phyloP scores from a whole-genome alignment of 1,140 invertebrate species.

The Helicoverpa armigera region DNA sequence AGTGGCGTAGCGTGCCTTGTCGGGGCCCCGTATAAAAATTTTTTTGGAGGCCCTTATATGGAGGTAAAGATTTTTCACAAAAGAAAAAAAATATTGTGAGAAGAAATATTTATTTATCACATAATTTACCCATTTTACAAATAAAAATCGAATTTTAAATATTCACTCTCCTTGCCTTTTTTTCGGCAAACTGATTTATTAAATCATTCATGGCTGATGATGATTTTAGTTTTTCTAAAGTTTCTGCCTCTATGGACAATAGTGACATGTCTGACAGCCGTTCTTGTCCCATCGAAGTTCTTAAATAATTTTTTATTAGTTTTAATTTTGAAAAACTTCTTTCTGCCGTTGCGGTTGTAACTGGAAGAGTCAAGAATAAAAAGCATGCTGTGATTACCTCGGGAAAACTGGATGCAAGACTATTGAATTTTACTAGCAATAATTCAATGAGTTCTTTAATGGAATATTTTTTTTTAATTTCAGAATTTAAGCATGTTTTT shows the following conservation, averaged over 20 bases:
- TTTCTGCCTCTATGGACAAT: slow-evolving; percentile 60
- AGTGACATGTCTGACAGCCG: slow-evolving; percentile 51
- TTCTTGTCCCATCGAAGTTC: slow-evolving; percentile 59
- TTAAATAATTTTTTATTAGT: slow-evolving; percentile 65
- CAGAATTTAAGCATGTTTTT: slow-evolving; percentile 53
- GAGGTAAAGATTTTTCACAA: no score
- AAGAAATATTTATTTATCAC: no score
- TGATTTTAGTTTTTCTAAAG: slow-evolving; percentile 60
- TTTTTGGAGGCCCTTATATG: no score
- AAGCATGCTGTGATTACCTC: slow-evolving; percentile 67
- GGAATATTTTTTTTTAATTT: slow-evolving; percentile 57
- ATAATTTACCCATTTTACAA: no score
- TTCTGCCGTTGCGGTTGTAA: slow-evolving; percentile 59
- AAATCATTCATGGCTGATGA: slow-evolving; percentile 61
- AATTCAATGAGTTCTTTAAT: slow-evolving; percentile 61
- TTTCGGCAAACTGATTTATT: slow-evolving; percentile 39
- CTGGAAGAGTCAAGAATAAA: slow-evolving; percentile 69
- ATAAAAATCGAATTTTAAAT: no score
- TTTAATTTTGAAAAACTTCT: slow-evolving; percentile 22
- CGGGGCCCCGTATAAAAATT: background rate
- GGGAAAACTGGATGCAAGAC: slow-evolving; percentile 65
- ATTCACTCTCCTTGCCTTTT: no score
- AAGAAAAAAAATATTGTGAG: no score
- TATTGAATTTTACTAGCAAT: slow-evolving; percentile 67
- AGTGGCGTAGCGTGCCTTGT: background rate